Percentiles rank a stretch among this genome's conserved stretches.
Evolutionary conservation across 2,113 vertebrate genomes (phyloP).

Genomic region (Pseudorhombus dupliciocellatus): DNA sequence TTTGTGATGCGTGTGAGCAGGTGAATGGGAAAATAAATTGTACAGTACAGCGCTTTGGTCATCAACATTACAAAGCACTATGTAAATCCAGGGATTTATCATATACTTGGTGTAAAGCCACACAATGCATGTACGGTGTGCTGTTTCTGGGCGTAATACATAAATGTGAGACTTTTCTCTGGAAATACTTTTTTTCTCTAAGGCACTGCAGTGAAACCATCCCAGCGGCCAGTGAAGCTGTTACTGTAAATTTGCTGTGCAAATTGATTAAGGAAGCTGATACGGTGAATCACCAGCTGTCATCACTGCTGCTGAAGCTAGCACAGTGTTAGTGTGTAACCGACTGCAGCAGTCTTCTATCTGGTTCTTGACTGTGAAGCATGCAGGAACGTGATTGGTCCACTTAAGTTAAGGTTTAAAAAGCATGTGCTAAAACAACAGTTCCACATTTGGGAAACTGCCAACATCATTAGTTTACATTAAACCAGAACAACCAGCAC

Average conservation of each 20-base stretch:
- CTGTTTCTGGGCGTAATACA: constrained; percentile 1
- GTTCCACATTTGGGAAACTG: neutral
- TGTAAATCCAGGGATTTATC: neutral
- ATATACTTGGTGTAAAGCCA: neutral
- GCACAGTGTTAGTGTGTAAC: neutral
- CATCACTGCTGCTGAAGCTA: neutral
- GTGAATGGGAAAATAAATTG: no score
- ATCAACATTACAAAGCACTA: no score
- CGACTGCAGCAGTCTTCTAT: neutral
- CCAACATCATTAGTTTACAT: neutral
- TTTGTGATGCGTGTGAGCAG: neutral
- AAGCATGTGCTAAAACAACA: neutral
- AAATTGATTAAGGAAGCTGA: constrained; percentile 17
- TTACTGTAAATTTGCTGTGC: neutral
- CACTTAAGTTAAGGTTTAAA: neutral
- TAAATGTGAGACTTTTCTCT: neutral
- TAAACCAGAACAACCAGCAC: neutral
- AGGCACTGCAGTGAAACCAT: neutral
- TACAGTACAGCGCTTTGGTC: no score
- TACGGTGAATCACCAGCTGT: constrained; percentile 13
- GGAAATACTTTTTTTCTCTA: neutral
- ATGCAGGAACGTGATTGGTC: neutral
- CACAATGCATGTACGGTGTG: neutral
- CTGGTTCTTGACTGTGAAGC: neutral
- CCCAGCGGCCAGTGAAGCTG: neutral